Percentiles rank a stretch among this genome's conserved stretches.
Evolutionary conservation across 2,113 vertebrate species (phyloP).

Genomic region (Zonotrichia leucophrys): DNA sequence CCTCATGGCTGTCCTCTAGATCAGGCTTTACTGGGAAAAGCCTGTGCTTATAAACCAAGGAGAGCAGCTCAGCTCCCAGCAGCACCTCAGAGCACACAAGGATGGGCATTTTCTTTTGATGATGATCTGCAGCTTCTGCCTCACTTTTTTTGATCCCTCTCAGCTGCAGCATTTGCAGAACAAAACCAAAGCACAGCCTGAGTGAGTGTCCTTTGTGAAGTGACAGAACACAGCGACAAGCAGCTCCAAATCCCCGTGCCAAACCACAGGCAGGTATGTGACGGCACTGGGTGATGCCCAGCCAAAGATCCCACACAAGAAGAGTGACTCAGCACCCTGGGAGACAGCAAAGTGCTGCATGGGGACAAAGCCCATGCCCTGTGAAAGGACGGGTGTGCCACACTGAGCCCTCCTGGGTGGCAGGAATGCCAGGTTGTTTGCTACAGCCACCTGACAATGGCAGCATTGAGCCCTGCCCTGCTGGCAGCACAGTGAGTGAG

Average conservation of each 20-base stretch:
- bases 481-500: conserved; percentile 24
- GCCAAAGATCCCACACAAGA: neutral
- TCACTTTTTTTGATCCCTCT: neutral
- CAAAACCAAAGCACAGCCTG: neutral
- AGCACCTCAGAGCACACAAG: neutral
- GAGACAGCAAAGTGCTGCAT: neutral
- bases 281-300: neutral
- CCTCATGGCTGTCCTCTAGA: neutral
- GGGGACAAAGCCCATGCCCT: neutral
- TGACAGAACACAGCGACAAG: neutral
- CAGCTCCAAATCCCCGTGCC: neutral
- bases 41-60: neutral
- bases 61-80: neutral
- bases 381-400: conserved; percentile 16
- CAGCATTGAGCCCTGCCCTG: conserved; percentile 15
- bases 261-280: neutral
- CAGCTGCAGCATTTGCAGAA: conserved; percentile 28
- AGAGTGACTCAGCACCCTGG: neutral
- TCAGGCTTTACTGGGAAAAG: neutral
- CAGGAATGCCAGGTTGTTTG: conserved; percentile 51
- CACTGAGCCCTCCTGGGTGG: neutral
- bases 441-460: conserved; percentile 22
- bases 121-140: neutral
- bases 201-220: neutral
- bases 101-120: neutral